phyloP scores from a whole-genome alignment of 2,113 vertebrate genomes.

The Lontra canadensis region DNA sequence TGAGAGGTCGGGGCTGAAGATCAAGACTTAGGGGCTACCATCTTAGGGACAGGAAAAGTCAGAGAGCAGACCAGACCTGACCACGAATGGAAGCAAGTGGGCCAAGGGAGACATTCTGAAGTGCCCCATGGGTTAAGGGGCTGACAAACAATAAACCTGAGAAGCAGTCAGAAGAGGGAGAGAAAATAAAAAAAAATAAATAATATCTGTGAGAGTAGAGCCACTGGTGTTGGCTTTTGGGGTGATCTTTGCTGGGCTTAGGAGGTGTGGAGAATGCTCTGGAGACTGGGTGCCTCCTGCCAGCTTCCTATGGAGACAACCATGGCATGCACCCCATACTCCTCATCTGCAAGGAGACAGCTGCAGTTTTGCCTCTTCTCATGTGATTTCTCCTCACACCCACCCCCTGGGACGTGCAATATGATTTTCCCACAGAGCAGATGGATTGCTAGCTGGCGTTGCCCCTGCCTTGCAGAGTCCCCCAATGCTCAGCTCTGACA shows the following conservation, averaged over 20 bases:
- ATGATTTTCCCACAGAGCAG: conserved; percentile 57
- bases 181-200: background rate
- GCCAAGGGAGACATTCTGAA: background rate
- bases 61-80: background rate
- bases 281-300: background rate
- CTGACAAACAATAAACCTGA: background rate
- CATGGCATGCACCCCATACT: background rate
- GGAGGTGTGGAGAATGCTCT: background rate
- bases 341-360: conserved; percentile 25
- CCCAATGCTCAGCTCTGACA: background rate
- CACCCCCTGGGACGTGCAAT: background rate
- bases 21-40: background rate
- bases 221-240: background rate
- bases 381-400: background rate
- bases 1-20: background rate
- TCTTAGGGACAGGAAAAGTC: background rate
- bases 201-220: background rate
- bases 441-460: conserved; percentile 1
- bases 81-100: background rate
- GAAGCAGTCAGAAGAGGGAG: background rate
- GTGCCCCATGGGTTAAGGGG: background rate
- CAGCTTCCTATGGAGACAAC: background rate
- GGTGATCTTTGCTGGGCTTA: background rate
- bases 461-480: background rate
- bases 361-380: background rate